Evolutionary conservation across 2,113 vertebrate species (phyloP).

Genomic region (Ageneiosus marmoratus): DNA sequence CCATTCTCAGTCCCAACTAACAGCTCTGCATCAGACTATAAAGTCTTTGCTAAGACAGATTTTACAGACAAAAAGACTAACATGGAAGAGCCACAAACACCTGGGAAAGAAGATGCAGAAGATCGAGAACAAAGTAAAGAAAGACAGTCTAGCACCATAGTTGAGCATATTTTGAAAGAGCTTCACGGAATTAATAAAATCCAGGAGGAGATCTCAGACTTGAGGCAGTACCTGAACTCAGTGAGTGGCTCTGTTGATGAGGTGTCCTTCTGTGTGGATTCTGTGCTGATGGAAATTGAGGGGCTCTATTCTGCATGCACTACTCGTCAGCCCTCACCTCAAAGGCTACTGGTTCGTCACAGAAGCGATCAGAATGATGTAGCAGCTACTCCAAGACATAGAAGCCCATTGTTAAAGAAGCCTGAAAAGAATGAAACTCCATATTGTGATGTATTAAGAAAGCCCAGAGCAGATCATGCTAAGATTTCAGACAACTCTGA

Average conservation of each 20-base stretch:
- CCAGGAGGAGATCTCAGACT: slow-evolving; percentile 92
- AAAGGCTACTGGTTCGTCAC: slow-evolving; percentile 59
- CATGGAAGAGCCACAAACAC: slow-evolving; percentile 61
- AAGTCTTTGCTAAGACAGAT: slow-evolving; percentile 49
- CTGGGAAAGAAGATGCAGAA: slow-evolving; percentile 49
- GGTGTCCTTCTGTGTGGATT: slow-evolving; percentile 92
- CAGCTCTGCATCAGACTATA: slow-evolving; percentile 49
- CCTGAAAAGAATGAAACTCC: slow-evolving; percentile 46
- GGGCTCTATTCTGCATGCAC: slow-evolving; percentile 77
- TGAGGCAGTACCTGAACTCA: slow-evolving; percentile 86
- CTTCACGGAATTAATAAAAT: slow-evolving; percentile 93
- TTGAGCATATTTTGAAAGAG: slow-evolving; percentile 93
- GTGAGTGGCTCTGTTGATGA: slow-evolving; percentile 94
- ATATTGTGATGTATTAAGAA: slow-evolving; percentile 19
- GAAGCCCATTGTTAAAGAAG: slow-evolving; percentile 52
- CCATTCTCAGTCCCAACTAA: slow-evolving; percentile 61
- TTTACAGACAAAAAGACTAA: slow-evolving; percentile 59
- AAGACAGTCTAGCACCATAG: slow-evolving; percentile 68
- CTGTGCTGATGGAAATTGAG: slow-evolving; percentile 90
- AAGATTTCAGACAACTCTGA: slow-evolving; percentile 48
- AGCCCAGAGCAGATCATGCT: slow-evolving; percentile 38
- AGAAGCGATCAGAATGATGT: slow-evolving; percentile 63
- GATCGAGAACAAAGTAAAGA: slow-evolving; percentile 46
- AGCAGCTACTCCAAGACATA: slow-evolving; percentile 48
- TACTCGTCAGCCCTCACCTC: slow-evolving; percentile 58